Base-by-base conservation (phyloP, 2,888 invertebrate species). In the Cabera pusaria region DNA sequence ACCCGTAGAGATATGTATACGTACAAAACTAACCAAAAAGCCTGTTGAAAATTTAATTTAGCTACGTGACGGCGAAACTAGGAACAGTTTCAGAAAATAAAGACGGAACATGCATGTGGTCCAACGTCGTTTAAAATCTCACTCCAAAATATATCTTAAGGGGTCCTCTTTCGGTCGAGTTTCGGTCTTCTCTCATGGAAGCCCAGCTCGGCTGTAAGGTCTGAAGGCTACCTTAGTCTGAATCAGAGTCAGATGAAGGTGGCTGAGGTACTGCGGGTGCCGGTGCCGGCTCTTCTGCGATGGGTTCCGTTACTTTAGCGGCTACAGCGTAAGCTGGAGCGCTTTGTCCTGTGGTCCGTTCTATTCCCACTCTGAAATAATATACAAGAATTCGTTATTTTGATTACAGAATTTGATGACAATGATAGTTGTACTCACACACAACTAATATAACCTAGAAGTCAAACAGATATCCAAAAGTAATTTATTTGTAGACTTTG, bases 341-440 rank as follows among this genome's bases (percentile, higher is more conserved):
- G 33, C 76, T 35, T 55, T 64, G 62, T 1, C 84, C 84, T 29
- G 77, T 62, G 40, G 95, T 95, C 69, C 96, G 95, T 77, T 97
- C 97, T 76, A 97, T 96, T 64, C 96, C 97, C 70, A 97, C 96
- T 70, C 86, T 86, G 74, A 21, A 55, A 31, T 22, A 10, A n/a
- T n/a, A n/a, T n/a, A n/a, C n/a, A n/a, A n/a, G n/a, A n/a, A n/a
- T n/a, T n/a, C n/a, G n/a, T n/a, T n/a, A n/a, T n/a, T n/a, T n/a
- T n/a, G n/a, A n/a, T n/a, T n/a, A n/a, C n/a, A n/a, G n/a, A n/a
- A n/a, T n/a, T n/a, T n/a, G n/a, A n/a, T n/a, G n/a, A n/a, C n/a
- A n/a, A n/a, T n/a, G n/a, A n/a, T n/a, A n/a, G n/a, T n/a, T n/a
- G n/a, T n/a, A n/a, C n/a, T n/a, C n/a, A n/a, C n/a, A n/a, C n/a